A percentile compares a stretch with the other conserved stretches of the same genome.
phyloP scores from a whole-genome alignment of 2,797 vertebrate species.

The Pristis pectinata region DNA sequence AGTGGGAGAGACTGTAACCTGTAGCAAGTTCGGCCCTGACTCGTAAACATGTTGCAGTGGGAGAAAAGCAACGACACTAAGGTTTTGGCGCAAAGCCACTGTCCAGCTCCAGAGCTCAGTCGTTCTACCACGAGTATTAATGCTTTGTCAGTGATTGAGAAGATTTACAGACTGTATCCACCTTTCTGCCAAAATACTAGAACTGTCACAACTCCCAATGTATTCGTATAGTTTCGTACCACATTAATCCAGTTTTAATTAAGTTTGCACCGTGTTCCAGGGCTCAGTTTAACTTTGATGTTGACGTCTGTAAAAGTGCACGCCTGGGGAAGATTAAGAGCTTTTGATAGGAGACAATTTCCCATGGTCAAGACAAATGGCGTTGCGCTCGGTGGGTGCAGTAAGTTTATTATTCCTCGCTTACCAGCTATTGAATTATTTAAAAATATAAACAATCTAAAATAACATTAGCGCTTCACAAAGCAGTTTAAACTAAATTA shows the following conservation, averaged over 20 bases:
- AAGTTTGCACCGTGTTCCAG: constrained; percentile 38
- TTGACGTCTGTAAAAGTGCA: constrained; percentile 38
- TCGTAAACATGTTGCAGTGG: too few species aligned
- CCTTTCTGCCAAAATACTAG: neutral
- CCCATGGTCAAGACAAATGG: constrained; percentile 52
- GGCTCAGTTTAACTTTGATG: constrained; percentile 21
- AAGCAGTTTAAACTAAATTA: constrained; percentile 68
- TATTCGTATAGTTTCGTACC: neutral
- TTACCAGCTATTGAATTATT: constrained; percentile 51
- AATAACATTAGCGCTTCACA: constrained; percentile 59
- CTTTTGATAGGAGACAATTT: constrained; percentile 57
- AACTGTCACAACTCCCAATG: neutral
- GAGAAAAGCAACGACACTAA: too few species aligned
- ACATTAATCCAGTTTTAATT: constrained; percentile 31
- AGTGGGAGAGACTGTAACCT: neutral
- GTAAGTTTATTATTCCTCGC: constrained; percentile 53
- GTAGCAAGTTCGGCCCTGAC: neutral
- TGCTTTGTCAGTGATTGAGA: neutral
- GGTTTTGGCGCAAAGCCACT: neutral
- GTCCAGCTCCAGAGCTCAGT: neutral
- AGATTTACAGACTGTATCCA: neutral
- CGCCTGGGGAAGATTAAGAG: constrained; percentile 47
- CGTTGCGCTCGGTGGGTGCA: constrained; percentile 50
- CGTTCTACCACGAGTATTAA: neutral
- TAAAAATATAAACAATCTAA: constrained; percentile 48